Conservation (phyloP, 2,113 vertebrate species). For the Oreamnos americanus region DNA sequence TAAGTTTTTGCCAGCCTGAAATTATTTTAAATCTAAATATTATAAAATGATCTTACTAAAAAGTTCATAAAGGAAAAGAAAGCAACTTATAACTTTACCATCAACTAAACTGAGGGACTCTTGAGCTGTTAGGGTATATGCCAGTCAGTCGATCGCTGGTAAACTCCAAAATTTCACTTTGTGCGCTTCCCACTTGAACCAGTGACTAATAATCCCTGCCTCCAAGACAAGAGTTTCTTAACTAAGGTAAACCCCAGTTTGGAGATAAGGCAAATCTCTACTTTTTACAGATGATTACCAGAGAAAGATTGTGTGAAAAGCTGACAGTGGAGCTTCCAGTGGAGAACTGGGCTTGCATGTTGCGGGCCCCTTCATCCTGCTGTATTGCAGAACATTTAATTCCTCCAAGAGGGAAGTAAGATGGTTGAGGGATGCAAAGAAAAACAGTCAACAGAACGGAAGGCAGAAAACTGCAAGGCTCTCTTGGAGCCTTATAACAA, state of each 20-base stretch:
- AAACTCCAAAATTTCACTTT: not conserved
- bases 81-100: not conserved
- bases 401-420: not conserved
- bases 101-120: not conserved
- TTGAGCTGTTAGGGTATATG: not conserved
- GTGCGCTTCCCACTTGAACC: not conserved
- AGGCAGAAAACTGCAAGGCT: not conserved
- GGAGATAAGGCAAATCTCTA: not conserved
- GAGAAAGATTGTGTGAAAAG: not conserved
- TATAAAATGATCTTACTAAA: not conserved
- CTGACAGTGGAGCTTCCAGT: not conserved
- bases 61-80: conserved; percentile 1
- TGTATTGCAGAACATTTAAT: not conserved
- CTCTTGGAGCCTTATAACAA: not conserved
- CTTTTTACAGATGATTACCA: not conserved
- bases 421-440: not conserved
- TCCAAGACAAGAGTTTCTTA: not conserved
- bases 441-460: not conserved
- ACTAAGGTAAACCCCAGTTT: not conserved
- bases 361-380: not conserved
- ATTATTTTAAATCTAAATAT: not conserved
- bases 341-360: not conserved
- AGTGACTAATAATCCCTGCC: not conserved
- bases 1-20: not conserved
- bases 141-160: not conserved